These are phyloP conservation scores for Drosophila nebulosa DNA, from an alignment of 1,140 invertebrate genomes.

Conservation along the genomic window DNA sequence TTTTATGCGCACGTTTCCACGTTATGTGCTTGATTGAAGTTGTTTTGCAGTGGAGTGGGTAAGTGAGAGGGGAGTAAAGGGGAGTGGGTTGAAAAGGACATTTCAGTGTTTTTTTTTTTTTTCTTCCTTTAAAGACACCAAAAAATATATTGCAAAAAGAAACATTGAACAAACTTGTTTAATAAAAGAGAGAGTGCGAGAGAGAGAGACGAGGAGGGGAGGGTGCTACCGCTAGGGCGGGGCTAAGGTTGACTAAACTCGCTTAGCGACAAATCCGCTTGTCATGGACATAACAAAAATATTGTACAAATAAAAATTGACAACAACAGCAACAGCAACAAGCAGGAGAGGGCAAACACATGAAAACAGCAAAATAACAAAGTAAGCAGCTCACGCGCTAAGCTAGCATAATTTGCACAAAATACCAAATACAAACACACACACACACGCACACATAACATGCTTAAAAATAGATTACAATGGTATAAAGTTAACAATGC, in stretches of 20 bases:
- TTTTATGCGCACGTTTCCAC: conserved; percentile 60
- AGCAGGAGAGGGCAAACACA: neutral
- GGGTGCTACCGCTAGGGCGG: conserved; percentile 7
- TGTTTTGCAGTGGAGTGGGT: neutral
- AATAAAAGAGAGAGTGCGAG: conserved; percentile 36
- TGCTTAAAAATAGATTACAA: conserved; percentile 75
- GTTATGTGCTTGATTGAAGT: conserved; percentile 55
- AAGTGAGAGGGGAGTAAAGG: neutral
- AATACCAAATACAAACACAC: conserved; percentile 37
- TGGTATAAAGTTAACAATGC: conserved; percentile 72
- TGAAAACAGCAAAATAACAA: conserved; percentile 5
- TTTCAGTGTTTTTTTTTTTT: neutral
- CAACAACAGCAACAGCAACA: conserved; percentile 32
- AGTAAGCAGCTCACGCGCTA: conserved; percentile 66
- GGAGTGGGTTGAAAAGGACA: too few relatives aligned
- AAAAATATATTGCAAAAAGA: conserved; percentile 2
- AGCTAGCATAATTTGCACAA: conserved; percentile 67
- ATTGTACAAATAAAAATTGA: conserved; percentile 48
- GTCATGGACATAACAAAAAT: conserved; percentile 31
- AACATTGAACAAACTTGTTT: conserved; percentile 13
- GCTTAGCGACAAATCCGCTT: conserved; percentile 70
- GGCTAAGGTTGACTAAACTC: conserved; percentile 18
- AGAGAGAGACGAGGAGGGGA: conserved; percentile 15
- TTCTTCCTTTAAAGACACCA: neutral
- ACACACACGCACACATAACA: conserved; percentile 46